These are phyloP conservation scores for Malurus elegans DNA, from an alignment of 2,113 vertebrate genomes.

Conservation along the genomic window DNA sequence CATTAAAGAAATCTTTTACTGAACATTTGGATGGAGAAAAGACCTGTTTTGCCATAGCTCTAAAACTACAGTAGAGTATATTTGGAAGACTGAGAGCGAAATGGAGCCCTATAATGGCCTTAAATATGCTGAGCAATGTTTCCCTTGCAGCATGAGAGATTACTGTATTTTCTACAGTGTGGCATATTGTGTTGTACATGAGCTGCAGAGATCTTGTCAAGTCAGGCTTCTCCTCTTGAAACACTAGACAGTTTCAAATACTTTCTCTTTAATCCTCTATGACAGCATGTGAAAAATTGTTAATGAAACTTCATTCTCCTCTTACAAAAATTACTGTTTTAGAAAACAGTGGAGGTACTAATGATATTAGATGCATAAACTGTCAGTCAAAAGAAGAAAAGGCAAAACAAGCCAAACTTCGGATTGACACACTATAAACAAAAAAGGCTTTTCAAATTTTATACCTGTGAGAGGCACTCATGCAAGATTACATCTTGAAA, in stretches of 20 bases:
- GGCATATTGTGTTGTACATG: background rate
- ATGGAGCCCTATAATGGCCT: background rate
- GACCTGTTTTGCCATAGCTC: background rate
- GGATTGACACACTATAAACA: slow-evolving; percentile 3
- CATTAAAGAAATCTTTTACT: background rate
- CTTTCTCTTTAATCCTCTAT: background rate
- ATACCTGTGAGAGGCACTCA: background rate
- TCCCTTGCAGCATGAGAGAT: background rate
- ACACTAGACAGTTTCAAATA: background rate
- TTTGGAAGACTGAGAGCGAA: background rate
- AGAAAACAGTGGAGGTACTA: background rate
- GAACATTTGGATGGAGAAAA: background rate
- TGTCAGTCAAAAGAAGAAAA: background rate
- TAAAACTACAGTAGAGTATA: background rate
- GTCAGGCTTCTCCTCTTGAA: background rate
- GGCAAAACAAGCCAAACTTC: background rate
- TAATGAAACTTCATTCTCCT: background rate
- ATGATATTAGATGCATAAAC: background rate
- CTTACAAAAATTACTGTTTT: background rate
- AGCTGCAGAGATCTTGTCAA: background rate
- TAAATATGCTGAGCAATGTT: background rate
- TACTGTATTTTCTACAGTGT: background rate
- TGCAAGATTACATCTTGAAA: background rate
- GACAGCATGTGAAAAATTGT: background rate
- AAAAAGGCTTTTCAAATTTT: background rate